Evolutionary conservation across 2,888 invertebrate species (phyloP), one percentile per base, ranked within the genome.

Genomic region (Chouioia cunea): DNA sequence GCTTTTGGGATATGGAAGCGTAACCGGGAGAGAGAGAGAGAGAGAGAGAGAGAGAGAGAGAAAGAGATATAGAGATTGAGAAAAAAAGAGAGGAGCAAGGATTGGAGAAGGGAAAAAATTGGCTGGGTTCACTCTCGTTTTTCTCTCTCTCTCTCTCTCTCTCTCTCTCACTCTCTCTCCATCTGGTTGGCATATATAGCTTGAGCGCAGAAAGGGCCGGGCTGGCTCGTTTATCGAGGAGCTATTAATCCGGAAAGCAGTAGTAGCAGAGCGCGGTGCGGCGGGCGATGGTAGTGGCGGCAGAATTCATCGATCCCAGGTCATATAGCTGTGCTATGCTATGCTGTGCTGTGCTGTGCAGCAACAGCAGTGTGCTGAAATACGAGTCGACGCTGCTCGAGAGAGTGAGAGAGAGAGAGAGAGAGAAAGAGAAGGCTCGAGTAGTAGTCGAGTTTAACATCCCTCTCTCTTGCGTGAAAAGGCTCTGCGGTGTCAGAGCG

Each of bases 401-500:
- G 36, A 36, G 36, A 36, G 36, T 10, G 50, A 48, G 56, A 14
- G 8, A 53, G 44, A 15, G 58, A 47, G 16, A 58, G 12, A 15
- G 23, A 46, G 46, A 18, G 18, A 27, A 12, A 3, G 22, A 59
- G 59, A 27, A 27, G 27, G 43, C 12, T 12, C 27, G 15, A 48
- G 60, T 12, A 53, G 63, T 16, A 48, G 44, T 44, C 47, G 66
- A 56, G 58, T 60, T 71, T 70, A 65, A 58, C 72, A 72, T 69
- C 70, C 69, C 67, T 66, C 70, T 66, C 67, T 66, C 66, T 63
- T 53, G 71, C 69, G 72, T 72, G 71, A 72, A 65, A 74, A 64
- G 59, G 60, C 66, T 56, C 44, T 71, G 74, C 76, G 78, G 75
- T 80, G 79, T 80, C 79, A 79, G 79, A 81, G 79, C 79, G 81